These are phyloP conservation scores for Drosophila grimshawi DNA, from an alignment of 1,140 invertebrate species.

Conservation along the genomic window DNA sequence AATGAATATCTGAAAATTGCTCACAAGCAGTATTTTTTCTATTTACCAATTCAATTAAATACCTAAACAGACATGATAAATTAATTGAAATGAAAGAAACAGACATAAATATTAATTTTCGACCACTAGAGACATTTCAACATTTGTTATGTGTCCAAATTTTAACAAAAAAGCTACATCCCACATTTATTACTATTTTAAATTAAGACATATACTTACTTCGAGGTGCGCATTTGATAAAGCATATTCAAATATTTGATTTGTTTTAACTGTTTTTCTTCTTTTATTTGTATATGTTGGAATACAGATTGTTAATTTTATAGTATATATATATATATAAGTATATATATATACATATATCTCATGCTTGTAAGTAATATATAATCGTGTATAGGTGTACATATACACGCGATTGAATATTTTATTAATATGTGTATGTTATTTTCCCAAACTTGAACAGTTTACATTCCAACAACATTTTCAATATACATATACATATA, in stretches of 20 bases:
- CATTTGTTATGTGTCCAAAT: background rate
- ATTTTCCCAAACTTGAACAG: conserved; percentile 44
- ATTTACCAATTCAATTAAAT: background rate
- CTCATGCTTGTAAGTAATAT: conserved; percentile 14
- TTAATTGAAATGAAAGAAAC: background rate
- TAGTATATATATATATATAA: conserved; percentile 4
- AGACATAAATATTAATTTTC: conserved; percentile 1
- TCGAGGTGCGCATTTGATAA: background rate
- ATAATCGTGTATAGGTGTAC: background rate
- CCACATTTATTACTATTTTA: too few relatives aligned
- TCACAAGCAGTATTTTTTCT: too few relatives aligned
- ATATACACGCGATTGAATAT: conserved; percentile 20
- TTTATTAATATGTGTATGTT: conserved; percentile 30
- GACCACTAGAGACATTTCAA: background rate
- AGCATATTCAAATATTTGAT: conserved; percentile 1
- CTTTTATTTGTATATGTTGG: conserved; percentile 40
- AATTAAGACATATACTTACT: too few relatives aligned
- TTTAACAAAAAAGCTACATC: too few relatives aligned
- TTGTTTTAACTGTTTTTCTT: conserved; percentile 28
- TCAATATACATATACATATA: conserved; percentile 17
- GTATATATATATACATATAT: conserved; percentile 3
- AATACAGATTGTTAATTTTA: conserved; percentile 32
- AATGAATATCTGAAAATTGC: too few relatives aligned
- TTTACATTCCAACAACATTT: conserved; percentile 28
- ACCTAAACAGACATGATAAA: background rate